Evolutionary conservation across 2,888 invertebrate genomes (phyloP).

Genomic region (Drosophila silvestris): DNA sequence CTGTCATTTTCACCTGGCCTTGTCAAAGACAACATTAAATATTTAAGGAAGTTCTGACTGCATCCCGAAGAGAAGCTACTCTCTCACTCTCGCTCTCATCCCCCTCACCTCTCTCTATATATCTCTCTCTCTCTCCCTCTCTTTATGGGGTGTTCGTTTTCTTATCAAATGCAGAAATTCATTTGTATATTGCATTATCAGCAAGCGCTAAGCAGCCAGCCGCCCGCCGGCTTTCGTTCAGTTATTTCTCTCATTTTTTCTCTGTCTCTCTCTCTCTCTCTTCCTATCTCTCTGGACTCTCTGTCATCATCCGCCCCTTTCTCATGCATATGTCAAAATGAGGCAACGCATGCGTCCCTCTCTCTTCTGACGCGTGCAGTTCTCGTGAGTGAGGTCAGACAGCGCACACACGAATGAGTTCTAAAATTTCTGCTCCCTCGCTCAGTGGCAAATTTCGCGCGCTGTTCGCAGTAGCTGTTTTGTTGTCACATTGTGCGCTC

Average conservation of each 20-base stretch:
- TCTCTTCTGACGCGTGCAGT: background rate
- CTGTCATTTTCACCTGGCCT: constrained; percentile 32
- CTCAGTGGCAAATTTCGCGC: constrained; percentile 38
- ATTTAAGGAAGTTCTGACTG: background rate
- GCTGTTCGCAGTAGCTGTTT: constrained; percentile 55
- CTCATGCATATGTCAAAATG: constrained; percentile 7
- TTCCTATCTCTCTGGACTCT: background rate
- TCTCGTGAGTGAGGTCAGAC: constrained; percentile 9
- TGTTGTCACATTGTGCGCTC: constrained; percentile 38
- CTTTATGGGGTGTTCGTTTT: background rate
- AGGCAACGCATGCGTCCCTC: constrained; percentile 52
- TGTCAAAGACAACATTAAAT: background rate
- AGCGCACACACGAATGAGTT: constrained; percentile 6
- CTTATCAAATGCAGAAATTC: constrained; percentile 11
- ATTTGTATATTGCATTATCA: constrained; percentile 28
- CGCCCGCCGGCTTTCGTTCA: constrained; percentile 41
- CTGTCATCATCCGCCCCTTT: constrained; percentile 19
- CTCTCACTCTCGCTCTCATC: background rate
- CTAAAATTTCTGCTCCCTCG: constrained; percentile 12
- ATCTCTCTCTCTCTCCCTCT: no score
- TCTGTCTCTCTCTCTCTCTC: background rate
- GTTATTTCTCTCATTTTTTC: constrained; percentile 4
- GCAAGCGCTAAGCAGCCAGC: constrained; percentile 16
- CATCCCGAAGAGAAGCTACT: background rate
- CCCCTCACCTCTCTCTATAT: no score